A percentile compares a stretch with the other conserved stretches of the same genome.
Evolutionary conservation across 1,140 invertebrate genomes (phyloP).

Genomic region (Sarcophaga bullata): DNA sequence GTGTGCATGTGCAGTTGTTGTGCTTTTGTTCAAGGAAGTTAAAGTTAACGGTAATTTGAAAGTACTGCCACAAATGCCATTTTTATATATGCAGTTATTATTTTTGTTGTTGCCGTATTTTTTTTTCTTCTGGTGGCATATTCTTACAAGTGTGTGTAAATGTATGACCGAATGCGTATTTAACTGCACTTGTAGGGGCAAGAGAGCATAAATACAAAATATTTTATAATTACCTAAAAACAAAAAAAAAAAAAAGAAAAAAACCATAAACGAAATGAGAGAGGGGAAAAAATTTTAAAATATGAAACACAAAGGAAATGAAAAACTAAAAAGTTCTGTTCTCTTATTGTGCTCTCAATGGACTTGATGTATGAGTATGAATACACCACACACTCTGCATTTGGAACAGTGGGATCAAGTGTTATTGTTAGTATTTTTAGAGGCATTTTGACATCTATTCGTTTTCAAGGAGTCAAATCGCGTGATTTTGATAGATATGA

Average conservation of each 20-base stretch:
- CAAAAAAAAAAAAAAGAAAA: neutral
- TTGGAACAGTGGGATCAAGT: too few species aligned
- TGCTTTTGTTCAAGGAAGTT: conserved; percentile 11
- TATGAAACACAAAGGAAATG: too few species aligned
- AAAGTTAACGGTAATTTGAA: conserved; percentile 7
- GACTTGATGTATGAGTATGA: neutral
- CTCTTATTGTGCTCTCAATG: neutral
- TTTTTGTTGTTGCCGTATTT: too few species aligned
- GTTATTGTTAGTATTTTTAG: too few species aligned
- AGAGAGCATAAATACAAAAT: neutral
- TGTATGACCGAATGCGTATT: too few species aligned
- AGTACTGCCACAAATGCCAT: neutral
- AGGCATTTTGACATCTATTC: too few species aligned
- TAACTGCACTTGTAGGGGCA: neutral
- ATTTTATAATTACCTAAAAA: conserved; percentile 16
- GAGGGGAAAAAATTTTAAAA: too few species aligned
- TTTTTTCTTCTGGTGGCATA: neutral
- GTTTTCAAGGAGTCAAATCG: too few species aligned
- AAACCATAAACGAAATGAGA: too few species aligned
- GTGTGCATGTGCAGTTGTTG: neutral
- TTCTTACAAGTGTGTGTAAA: neutral
- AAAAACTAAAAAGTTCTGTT: neutral
- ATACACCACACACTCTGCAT: too few species aligned
- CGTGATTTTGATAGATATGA: too few species aligned
- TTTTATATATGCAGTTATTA: too few species aligned